Percentiles rank a stretch among this genome's conserved stretches.
phyloP scores from a whole-genome alignment of 37 sponge, comb jelly and placozoan species.

The Spongilla lacustris region DNA sequence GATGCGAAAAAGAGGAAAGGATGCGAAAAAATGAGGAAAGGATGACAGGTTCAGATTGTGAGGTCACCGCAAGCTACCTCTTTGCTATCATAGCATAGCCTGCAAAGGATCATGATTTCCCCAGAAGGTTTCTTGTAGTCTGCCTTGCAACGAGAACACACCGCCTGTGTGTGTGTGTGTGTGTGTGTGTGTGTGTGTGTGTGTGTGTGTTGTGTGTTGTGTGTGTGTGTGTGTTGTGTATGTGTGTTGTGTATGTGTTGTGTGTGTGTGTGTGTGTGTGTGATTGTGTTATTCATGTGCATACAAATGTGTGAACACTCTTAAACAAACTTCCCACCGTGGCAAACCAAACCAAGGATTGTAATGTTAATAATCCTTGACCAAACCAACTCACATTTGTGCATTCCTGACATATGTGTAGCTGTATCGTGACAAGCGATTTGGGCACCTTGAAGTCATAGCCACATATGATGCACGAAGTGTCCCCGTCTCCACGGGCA shows the following conservation, averaged over 20 bases:
- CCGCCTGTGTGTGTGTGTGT: slow-evolving; percentile 15
- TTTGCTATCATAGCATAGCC: slow-evolving; percentile 20
- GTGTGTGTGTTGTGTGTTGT: background rate
- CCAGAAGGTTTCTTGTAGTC: slow-evolving; percentile 10
- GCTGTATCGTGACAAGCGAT: background rate
- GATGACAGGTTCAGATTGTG: background rate
- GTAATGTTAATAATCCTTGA: too few relatives aligned
- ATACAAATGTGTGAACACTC: background rate
- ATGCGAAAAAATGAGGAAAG: background rate
- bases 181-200: background rate
- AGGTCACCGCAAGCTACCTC: slow-evolving; percentile 9
- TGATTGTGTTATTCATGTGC: background rate
- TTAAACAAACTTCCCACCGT: background rate
- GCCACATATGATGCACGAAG: slow-evolving; percentile 46
- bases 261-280: background rate
- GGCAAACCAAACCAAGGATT: background rate
- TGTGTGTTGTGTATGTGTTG: background rate
- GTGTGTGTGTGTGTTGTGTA: slow-evolving; percentile 9
- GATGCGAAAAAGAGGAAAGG: slow-evolving; percentile 7
- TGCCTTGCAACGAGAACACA: slow-evolving; percentile 40
- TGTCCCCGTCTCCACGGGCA: slow-evolving; percentile 38
- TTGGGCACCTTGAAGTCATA: slow-evolving; percentile 17
- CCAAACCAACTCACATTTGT: slow-evolving; percentile 6
- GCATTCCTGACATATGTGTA: slow-evolving; percentile 37
- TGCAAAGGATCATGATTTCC: slow-evolving; percentile 13